Conservation (phyloP, 2,797 vertebrate genomes). For the Epinephelus awoara region DNA sequence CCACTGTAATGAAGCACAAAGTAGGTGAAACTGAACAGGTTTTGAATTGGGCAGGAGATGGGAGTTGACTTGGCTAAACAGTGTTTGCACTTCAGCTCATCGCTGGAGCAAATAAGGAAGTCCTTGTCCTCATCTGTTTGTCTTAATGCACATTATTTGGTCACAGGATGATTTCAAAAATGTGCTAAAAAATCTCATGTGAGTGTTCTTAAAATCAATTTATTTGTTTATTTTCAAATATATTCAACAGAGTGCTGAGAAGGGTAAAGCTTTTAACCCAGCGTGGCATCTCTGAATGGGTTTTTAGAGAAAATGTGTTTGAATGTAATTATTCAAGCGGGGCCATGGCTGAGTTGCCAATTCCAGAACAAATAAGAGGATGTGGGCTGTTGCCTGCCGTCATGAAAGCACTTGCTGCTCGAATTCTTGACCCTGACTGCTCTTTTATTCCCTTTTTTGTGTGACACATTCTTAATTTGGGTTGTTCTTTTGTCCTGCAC, state of each 20-base stretch:
- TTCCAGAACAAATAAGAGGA: slow-evolving; percentile 76
- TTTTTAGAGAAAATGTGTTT: slow-evolving; percentile 44
- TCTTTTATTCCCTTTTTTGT: slow-evolving; percentile 59
- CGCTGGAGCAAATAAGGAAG: not conserved
- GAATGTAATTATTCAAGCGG: slow-evolving; percentile 57
- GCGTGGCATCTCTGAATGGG: slow-evolving; percentile 42
- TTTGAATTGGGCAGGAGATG: not conserved
- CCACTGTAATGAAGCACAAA: not conserved
- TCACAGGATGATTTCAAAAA: not conserved
- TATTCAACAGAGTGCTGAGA: slow-evolving; percentile 23
- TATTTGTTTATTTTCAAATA: slow-evolving; percentile 20
- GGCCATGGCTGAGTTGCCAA: slow-evolving; percentile 45
- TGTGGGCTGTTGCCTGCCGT: slow-evolving; percentile 64
- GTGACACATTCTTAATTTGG: slow-evolving; percentile 62
- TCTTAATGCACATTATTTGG: not conserved
- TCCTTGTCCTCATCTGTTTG: not conserved
- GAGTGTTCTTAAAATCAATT: not conserved
- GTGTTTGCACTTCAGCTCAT: not conserved
- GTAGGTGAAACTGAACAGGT: not conserved
- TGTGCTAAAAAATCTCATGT: not conserved
- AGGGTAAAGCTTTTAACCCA: slow-evolving; percentile 52
- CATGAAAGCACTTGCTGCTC: slow-evolving; percentile 65
- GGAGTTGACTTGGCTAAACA: not conserved
- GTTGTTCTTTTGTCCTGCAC: slow-evolving; percentile 53
- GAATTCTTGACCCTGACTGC: slow-evolving; percentile 70